Conservation (phyloP, 2,797 vertebrate genomes). For the Myotis findleyi region DNA sequence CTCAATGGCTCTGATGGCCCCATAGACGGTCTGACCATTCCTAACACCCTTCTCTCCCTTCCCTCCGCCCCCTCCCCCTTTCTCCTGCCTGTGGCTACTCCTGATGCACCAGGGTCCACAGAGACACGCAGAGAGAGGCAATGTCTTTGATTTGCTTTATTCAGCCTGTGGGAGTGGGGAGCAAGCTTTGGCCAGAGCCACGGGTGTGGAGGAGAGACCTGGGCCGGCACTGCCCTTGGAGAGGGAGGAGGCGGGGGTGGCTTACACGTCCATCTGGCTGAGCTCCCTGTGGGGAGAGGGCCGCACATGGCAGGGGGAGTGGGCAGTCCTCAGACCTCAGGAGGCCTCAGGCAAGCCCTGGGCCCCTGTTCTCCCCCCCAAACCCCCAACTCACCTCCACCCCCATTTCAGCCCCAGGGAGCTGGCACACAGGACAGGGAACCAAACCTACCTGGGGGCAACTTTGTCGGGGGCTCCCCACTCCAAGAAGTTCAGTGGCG, state of each 20-base stretch:
- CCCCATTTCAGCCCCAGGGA: not conserved
- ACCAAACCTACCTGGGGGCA: not conserved
- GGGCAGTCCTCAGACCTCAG: not conserved
- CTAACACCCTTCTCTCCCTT: not conserved
- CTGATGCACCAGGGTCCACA: not conserved
- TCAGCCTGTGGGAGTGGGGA: not conserved
- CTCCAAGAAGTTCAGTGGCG: not conserved
- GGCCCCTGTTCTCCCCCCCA: not conserved
- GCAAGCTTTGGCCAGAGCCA: not conserved
- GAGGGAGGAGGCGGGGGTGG: not conserved
- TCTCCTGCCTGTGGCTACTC: not conserved
- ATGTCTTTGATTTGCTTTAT: conserved; percentile 73
- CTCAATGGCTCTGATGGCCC: not conserved
- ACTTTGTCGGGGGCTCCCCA: not conserved
- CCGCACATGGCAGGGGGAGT: not conserved
- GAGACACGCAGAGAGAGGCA: not conserved
- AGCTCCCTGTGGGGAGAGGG: conserved; percentile 23
- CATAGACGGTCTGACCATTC: not conserved
- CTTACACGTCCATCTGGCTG: not conserved
- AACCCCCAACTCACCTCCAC: not conserved
- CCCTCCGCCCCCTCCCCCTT: no score
- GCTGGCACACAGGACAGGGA: not conserved
- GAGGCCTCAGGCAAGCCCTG: not conserved
- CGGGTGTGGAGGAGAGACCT: not conserved
- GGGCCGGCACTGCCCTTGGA: fast-evolving